Evolutionary conservation across 2,888 invertebrate genomes (phyloP), one percentile per base, ranked within the genome.

Genomic region (Cosmia pyralina): DNA sequence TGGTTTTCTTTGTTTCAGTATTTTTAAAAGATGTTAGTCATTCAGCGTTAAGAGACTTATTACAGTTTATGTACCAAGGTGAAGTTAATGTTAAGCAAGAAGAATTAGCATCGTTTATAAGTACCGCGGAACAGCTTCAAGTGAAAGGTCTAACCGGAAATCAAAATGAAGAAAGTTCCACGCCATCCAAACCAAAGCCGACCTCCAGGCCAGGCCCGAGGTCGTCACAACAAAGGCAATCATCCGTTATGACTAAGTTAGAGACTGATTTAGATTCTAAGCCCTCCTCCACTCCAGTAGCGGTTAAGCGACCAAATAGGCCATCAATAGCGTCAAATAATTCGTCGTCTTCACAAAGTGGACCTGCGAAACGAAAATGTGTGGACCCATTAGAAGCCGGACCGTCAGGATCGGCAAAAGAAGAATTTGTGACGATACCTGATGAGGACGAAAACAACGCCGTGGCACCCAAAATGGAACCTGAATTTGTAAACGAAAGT

Each of bases 31-130:
- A 97, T 93, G 97, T 97, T 87, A 97, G 97, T 94, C 97, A 97
- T 93, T 96, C 97, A 87, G 97, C 97, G 89, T 95, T 97, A 90
- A 97, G 97, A 94, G 97, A 97, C 94, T 96, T 97, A 92, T 96
- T 97, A 94, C 97, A 97, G 92, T 97, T 97, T 94, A 97, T 97
- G 97, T 97, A 97, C 90, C 97, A 97, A 93, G 97, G 97, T 82
- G 97, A 97, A 94, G 97, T 97, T 89, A 97, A 97, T 96, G 97
- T 97, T 89, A 97, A 97, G 93, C 97, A 97, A 94, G 97, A 97
- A 94, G 97, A 97, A 82, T 96, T 97, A 93, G 97, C 97, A 88
- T 97, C 97, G 88, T 97, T 97, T 95, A 97, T 97, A 92, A 97
- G 97, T 95, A 97, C 97, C 90, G 97, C 97, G 92, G 97, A 97